These are phyloP conservation scores for Chymomyza amoena DNA, from an alignment of 2,888 invertebrate genomes.

Conservation along the genomic window DNA sequence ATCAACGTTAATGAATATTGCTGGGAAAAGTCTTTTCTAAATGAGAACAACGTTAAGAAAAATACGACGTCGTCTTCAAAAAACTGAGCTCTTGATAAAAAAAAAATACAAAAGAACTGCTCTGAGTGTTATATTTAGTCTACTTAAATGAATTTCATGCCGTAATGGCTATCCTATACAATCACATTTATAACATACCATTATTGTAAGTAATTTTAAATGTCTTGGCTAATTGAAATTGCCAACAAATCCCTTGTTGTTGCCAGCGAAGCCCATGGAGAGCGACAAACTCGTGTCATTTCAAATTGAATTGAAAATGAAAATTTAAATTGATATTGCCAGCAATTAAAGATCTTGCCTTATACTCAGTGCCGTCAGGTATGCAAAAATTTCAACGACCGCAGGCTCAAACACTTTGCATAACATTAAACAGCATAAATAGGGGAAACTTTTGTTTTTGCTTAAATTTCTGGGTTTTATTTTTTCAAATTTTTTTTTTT, in stretches of 20 bases:
- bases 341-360: constrained; percentile 67
- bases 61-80: too few relatives aligned
- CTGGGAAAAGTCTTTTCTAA: too few relatives aligned
- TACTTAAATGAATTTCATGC: background rate
- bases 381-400: constrained; percentile 25
- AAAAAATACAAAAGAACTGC: too few relatives aligned
- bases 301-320: constrained; percentile 57
- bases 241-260: background rate
- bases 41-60: too few relatives aligned
- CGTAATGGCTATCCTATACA: background rate
- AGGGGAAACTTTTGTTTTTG: background rate
- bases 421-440: constrained; percentile 58
- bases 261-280: background rate
- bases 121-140: background rate
- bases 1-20: too few relatives aligned
- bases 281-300: constrained; percentile 39
- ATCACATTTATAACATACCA: background rate
- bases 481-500: constrained; percentile 8
- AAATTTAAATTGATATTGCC: constrained; percentile 56
- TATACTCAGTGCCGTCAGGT: background rate
- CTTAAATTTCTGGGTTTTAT: constrained; percentile 23
- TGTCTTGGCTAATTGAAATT: background rate
- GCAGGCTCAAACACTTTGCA: constrained; percentile 71
- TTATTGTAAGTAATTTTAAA: background rate
- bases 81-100: too few relatives aligned